These are phyloP conservation scores for Drosophila neonasuta DNA, from an alignment of 2,888 invertebrate species.

Conservation along the genomic window DNA sequence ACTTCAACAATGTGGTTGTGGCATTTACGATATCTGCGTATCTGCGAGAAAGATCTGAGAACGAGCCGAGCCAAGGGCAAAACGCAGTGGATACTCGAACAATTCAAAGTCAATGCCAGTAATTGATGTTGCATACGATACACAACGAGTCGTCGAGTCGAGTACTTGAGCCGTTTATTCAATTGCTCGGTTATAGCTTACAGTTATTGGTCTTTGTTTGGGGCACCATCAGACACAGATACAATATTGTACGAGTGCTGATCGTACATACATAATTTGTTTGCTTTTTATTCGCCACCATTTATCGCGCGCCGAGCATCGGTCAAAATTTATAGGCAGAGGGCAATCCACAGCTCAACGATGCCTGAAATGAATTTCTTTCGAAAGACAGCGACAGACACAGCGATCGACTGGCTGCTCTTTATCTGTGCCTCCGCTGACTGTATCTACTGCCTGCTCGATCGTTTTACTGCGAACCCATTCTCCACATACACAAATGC, in stretches of 20 bases:
- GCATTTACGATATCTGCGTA: constrained; percentile 1
- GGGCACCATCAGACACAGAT: constrained; percentile 26
- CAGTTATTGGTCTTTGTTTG: constrained; percentile 51
- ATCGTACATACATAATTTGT: constrained; percentile 28
- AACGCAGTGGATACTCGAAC: constrained; percentile 15
- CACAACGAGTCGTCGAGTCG: constrained; percentile 6
- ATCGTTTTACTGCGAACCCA: constrained; percentile 51
- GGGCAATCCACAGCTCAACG: constrained; percentile 53
- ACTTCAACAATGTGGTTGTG: background rate
- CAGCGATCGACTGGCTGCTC: constrained; percentile 22
- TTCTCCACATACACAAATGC: constrained; percentile 15
- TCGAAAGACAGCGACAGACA: constrained; percentile 29
- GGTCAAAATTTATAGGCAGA: constrained; percentile 60
- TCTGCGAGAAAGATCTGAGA: constrained; percentile 5
- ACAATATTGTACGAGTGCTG: constrained; percentile 33
- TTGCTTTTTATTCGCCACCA: constrained; percentile 48
- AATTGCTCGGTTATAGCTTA: constrained; percentile 51
- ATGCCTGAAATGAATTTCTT: constrained; percentile 72
- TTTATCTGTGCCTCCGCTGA: constrained; percentile 43
- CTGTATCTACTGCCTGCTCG: constrained; percentile 25
- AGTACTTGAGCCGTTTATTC: constrained; percentile 43
- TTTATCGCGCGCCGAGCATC: constrained; percentile 59
- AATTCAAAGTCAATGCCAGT: constrained; percentile 72
- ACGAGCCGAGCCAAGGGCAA: constrained; percentile 28
- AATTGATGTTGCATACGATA: constrained; percentile 57